Evolutionary conservation across 2,888 invertebrate genomes (phyloP), one percentile per base, ranked within the genome.

Genomic region (Yponomeuta malinellus): DNA sequence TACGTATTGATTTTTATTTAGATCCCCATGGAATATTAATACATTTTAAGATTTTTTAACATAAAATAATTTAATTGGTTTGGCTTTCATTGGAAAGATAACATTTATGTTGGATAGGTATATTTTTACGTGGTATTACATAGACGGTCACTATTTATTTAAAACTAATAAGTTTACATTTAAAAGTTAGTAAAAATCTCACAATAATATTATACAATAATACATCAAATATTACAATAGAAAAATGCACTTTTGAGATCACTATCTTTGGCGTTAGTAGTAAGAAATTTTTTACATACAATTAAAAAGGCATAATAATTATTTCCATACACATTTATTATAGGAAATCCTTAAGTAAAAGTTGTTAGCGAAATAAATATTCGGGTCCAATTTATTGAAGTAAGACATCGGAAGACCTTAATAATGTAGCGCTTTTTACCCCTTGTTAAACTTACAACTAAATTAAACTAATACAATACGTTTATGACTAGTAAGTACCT

Each of bases 241-340:
- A 48, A 63, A 70, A 70, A 70, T 70, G 70, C 70, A 65, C 65
- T 65, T 65, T 48, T 15, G 70, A 70, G 70, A 70, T 70, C 70
- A 70, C 59, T 33, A 63, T 70, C 64, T 70, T 70, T 70, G 70
- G 70, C 70, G 29, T 70, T 70, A 70, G n/a, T 23, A 52, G 59
- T 69, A 48, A 48, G 12, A 68, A 68, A 8, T 29, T 31, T 12
- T 12, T 31, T 52, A 69, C 29, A 59, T 15, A 59, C 15, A 59
- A 15, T 15, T 59, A 15, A 15, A 52, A 59, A 59, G 52, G 52
- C 52, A 59, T 59, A 59, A 15, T 43, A 43, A 43, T 43, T 43
- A 15, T 59, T 59, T 15, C 15, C 12, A 15, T 59, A 29, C 52
- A 68, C 68, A 68, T 68, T 68, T 48, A 66, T 9, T 63, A 15